Evolutionary conservation across 2,888 invertebrate species (phyloP).

Genomic region (Eutolmus rufibarbis): DNA sequence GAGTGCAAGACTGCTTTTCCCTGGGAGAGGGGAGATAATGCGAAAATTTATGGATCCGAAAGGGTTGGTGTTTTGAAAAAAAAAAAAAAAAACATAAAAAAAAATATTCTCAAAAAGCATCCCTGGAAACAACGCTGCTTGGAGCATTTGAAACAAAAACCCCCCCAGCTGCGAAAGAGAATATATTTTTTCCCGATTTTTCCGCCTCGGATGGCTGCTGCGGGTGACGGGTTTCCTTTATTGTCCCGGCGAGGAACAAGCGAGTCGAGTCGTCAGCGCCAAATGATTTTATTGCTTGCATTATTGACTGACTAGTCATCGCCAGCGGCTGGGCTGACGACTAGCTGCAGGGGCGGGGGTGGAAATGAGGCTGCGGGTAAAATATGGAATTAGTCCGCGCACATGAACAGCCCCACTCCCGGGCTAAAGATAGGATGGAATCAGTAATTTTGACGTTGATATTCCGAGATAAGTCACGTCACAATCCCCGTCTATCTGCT

Average conservation of each 20-base stretch:
- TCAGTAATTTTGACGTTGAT: constrained; percentile 15
- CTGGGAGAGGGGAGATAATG: background rate
- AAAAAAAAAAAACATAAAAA: background rate
- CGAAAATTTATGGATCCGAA: background rate
- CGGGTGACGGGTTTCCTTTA: background rate
- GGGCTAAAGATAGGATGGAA: background rate
- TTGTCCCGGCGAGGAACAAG: background rate
- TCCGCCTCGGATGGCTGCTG: background rate
- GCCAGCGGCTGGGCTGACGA: background rate
- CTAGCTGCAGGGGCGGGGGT: background rate
- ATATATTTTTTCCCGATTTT: background rate
- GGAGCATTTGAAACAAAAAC: background rate
- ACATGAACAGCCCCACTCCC: background rate
- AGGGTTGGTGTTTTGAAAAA: background rate
- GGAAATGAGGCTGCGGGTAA: background rate
- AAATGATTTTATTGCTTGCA: constrained; percentile 36
- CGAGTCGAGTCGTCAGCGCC: background rate
- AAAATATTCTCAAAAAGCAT: background rate
- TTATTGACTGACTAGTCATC: background rate
- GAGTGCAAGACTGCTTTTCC: background rate
- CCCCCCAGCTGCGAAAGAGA: background rate
- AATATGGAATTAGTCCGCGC: background rate
- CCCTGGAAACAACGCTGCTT: background rate
- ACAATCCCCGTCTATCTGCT: background rate
- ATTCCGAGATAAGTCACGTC: background rate